Percentiles rank a stretch among this genome's conserved stretches.
Conservation (phyloP, 2,888 invertebrate genomes). For the Lasiommata megera region DNA sequence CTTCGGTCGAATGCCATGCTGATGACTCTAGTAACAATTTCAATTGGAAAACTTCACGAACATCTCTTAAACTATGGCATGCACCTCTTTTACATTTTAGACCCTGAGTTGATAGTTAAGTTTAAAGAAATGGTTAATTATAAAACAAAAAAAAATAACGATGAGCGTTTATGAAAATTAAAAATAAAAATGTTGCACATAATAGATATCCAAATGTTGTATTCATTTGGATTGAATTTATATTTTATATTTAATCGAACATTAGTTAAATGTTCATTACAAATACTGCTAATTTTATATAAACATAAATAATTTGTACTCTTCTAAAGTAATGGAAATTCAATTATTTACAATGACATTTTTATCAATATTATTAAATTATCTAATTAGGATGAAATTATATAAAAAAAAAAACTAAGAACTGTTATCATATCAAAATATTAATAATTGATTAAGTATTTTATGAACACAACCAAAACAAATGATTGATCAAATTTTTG, state of each 20-base stretch:
- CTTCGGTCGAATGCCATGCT: slow-evolving; percentile 17
- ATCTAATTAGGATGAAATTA: not conserved
- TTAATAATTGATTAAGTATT: not conserved
- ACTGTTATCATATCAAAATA: not conserved
- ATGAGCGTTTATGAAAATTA: not conserved
- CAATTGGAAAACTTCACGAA: slow-evolving; percentile 33
- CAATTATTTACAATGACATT: slow-evolving; percentile 64
- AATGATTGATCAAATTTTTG: not conserved
- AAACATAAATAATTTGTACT: slow-evolving; percentile 76
- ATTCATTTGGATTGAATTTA: not conserved
- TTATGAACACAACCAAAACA: not conserved
- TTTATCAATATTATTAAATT: slow-evolving; percentile 31
- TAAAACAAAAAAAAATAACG: not conserved
- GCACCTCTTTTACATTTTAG: slow-evolving; percentile 51
- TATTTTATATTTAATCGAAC: not conserved
- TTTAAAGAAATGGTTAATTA: slow-evolving; percentile 33
- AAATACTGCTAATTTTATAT: slow-evolving; percentile 48
- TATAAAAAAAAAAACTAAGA: not conserved
- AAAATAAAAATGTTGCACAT: not conserved
- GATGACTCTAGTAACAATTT: slow-evolving; percentile 19
- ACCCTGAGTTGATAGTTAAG: slow-evolving; percentile 58
- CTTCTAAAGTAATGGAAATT: slow-evolving; percentile 72
- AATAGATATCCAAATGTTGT: slow-evolving; percentile 34
- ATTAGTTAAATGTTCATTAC: slow-evolving; percentile 17
- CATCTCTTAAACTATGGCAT: slow-evolving; percentile 71